Evolutionary conservation across 1,140 invertebrate genomes (phyloP), one percentile per base, ranked within the genome.

Genomic region (Drosophila sturtevanti): DNA sequence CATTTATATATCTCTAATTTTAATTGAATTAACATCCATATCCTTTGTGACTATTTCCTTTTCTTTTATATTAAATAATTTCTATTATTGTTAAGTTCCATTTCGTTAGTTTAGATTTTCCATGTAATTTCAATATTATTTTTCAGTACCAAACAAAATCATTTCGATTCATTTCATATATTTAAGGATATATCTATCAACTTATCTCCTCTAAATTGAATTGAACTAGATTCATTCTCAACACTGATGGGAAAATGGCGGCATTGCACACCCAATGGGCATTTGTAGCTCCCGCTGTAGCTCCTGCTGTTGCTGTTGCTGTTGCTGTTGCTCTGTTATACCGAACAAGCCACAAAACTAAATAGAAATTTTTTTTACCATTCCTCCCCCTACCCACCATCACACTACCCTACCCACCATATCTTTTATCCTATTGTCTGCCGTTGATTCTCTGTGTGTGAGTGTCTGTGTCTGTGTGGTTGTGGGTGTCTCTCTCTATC

Each of bases 311-410:
- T 10, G 21, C 34, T 27, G 48, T 37, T n/a, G n/a, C n/a, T n/a
- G n/a, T n/a, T 31, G 65, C 34, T 67, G 66, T 74, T 67, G 72
- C 48, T 67, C 41, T 64, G 63, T 79, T 65, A 66, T 73, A 68
- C 66, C 64, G 66, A 85, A 78, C 74, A 81, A 78, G 64, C 82
- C 82, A 87, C 81, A 87, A 71, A 78, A 87, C 81, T 87, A 87
- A 85, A 87, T 85, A 81, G 78, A 87, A 78, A 77, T 75, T 60
- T 41, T 60, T 60, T 22, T 1, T n/a, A 22, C 65, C 64, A 38
- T 51, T 56, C 12, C 27, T 22, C 31, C 16, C 54, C 34, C 10
- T 3, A 9, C n/a, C 52, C 27, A 54, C 22, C 21, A n/a, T n/a
- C 22, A 14, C 7, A 41, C 54, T 16, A 14, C 44, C 59, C 24